A percentile compares a stretch with the other conserved stretches of the same genome.
Evolutionary conservation across 2,113 vertebrate genomes (phyloP).

Genomic region (Gulo gulo): DNA sequence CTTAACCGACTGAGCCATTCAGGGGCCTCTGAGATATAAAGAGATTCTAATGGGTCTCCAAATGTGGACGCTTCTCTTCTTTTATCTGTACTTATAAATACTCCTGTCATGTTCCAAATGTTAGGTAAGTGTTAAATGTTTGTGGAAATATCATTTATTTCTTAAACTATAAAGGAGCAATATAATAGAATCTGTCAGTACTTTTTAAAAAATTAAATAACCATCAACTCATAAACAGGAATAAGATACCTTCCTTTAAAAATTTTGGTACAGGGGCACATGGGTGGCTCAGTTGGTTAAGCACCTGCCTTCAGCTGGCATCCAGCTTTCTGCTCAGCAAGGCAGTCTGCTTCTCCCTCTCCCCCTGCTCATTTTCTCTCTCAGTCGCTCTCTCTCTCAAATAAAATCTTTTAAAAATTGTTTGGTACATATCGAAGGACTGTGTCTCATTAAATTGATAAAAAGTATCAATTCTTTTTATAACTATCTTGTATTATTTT

Average conservation of each 20-base stretch:
- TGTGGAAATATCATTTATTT: background rate
- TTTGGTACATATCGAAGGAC: background rate
- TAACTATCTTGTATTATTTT: background rate
- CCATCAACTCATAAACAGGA: background rate
- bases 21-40: background rate
- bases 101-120: background rate
- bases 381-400: background rate
- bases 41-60: background rate
- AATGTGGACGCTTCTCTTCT: background rate
- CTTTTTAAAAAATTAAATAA: background rate
- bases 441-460: background rate
- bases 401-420: background rate
- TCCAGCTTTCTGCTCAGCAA: too few species aligned
- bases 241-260: background rate
- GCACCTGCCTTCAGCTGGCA: too few species aligned
- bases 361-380: too few species aligned
- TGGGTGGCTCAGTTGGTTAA: too few species aligned
- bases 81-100: background rate
- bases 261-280: background rate
- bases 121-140: background rate
- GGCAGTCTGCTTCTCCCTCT: background rate
- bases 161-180: background rate
- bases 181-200: background rate
- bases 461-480: background rate
- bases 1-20: background rate